Percentiles rank a stretch among this genome's conserved stretches.
Evolutionary conservation across 37 sponge, comb jelly and placozoan species (phyloP).

Genomic region (Spongia lamella): DNA sequence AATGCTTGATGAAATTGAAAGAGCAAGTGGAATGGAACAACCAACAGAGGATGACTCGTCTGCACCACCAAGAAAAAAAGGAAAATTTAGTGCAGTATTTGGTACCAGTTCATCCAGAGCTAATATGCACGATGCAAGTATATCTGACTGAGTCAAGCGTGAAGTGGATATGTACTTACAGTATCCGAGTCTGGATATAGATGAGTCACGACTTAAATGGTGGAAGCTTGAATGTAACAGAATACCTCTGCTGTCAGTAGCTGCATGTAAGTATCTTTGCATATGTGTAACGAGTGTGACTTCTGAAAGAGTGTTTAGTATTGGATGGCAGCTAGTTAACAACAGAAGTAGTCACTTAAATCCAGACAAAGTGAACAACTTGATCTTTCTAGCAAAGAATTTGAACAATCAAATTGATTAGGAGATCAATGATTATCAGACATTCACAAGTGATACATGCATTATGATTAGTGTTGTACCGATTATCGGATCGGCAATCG

Average conservation of each 20-base stretch:
- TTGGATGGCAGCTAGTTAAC: slow-evolving; percentile 26
- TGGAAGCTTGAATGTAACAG: slow-evolving; percentile 40
- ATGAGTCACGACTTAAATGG: slow-evolving; percentile 29
- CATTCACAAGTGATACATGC: too few relatives aligned
- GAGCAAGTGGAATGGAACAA: too few relatives aligned
- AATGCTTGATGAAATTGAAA: too few relatives aligned
- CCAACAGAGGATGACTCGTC: too few relatives aligned
- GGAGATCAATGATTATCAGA: too few relatives aligned
- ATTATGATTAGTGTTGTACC: slow-evolving; percentile 3
- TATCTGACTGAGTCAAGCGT: not conserved
- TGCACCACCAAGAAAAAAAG: too few relatives aligned
- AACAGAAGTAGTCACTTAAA: slow-evolving; percentile 8
- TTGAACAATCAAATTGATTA: not conserved
- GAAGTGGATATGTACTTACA: slow-evolving; percentile 7
- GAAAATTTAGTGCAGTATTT: too few relatives aligned
- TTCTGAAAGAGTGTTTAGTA: slow-evolving; percentile 45
- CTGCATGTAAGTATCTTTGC: slow-evolving; percentile 33
- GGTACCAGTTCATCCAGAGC: too few relatives aligned
- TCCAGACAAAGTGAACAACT: slow-evolving; percentile 28
- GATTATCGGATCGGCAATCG: slow-evolving; percentile 18
- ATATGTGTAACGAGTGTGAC: slow-evolving; percentile 54
- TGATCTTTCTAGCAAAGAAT: slow-evolving; percentile 51
- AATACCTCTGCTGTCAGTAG: slow-evolving; percentile 10
- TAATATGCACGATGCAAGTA: too few relatives aligned
- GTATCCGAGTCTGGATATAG: slow-evolving; percentile 15